Evolutionary conservation across 64 coral and sea anemone species (phyloP).

Genomic region (Acropora yongei): DNA sequence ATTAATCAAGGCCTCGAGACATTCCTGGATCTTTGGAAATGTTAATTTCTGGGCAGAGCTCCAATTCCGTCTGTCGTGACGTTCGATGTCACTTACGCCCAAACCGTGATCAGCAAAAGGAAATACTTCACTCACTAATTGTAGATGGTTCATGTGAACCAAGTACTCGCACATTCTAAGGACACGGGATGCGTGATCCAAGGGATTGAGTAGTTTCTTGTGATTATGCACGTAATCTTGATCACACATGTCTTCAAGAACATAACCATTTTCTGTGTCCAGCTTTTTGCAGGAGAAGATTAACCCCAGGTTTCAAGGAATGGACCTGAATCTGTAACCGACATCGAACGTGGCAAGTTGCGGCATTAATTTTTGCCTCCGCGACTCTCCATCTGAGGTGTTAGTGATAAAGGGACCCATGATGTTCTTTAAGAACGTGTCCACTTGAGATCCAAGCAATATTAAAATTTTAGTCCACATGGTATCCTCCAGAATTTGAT

Average conservation of each 20-base stretch:
- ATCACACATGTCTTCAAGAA: neutral
- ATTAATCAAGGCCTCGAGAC: slow-evolving; percentile 21
- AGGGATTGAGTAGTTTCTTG: slow-evolving; percentile 13
- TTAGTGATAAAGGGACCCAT: slow-evolving; percentile 14
- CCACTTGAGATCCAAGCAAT: slow-evolving; percentile 18
- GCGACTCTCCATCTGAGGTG: slow-evolving; percentile 36
- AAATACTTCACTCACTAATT: slow-evolving; percentile 28
- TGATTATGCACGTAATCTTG: slow-evolving; percentile 24
- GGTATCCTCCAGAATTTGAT: too few relatives aligned
- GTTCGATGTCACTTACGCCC: slow-evolving; percentile 29
- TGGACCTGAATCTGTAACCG: neutral
- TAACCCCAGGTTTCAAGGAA: neutral
- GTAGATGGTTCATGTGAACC: slow-evolving; percentile 60
- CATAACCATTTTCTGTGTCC: neutral
- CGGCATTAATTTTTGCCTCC: slow-evolving; percentile 42
- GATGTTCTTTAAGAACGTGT: neutral
- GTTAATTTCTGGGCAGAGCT: slow-evolving; percentile 68
- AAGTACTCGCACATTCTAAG: neutral
- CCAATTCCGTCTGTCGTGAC: slow-evolving; percentile 49
- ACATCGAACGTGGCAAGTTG: neutral
- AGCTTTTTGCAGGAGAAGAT: neutral
- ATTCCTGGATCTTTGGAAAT: slow-evolving; percentile 34
- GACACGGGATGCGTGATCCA: slow-evolving; percentile 7
- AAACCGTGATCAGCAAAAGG: slow-evolving; percentile 32
- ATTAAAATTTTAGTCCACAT: slow-evolving; percentile 1